A percentile compares a stretch with the other conserved stretches of the same genome.
Evolutionary conservation across 2,113 vertebrate genomes (phyloP).

Genomic region (Laterallus jamaicensis): DNA sequence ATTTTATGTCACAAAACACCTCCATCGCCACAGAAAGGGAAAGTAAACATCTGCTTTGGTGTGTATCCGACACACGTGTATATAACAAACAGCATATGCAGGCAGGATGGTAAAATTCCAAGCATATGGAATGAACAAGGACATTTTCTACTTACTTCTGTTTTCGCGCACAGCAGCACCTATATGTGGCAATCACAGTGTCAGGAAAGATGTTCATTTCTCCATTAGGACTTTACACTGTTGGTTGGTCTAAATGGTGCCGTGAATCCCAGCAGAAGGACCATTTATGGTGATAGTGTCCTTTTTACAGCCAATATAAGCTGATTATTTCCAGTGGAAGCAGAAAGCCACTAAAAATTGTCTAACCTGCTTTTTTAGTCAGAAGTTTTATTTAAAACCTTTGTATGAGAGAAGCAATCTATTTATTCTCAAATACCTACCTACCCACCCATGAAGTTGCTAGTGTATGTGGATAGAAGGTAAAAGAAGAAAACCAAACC

Average conservation of each 20-base stretch:
- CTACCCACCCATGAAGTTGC: not conserved
- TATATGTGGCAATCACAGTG: slow-evolving; percentile 43
- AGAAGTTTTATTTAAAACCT: slow-evolving; percentile 24
- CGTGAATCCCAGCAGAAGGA: slow-evolving; percentile 51
- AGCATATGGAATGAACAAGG: slow-evolving; percentile 1
- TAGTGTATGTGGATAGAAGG: not conserved
- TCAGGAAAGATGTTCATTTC: slow-evolving; percentile 57
- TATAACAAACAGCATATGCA: not conserved
- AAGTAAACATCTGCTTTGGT: not conserved
- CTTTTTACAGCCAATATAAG: slow-evolving; percentile 56
- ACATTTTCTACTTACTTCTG: slow-evolving; percentile 28
- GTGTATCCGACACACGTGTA: not conserved
- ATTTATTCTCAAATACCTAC: slow-evolving; percentile 40
- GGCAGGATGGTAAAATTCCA: not conserved
- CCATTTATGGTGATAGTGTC: slow-evolving; percentile 48
- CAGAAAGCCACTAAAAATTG: slow-evolving; percentile 49
- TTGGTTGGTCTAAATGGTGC: slow-evolving; percentile 47
- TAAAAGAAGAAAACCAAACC: slow-evolving; percentile 30
- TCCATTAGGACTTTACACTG: slow-evolving; percentile 44
- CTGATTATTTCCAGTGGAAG: slow-evolving; percentile 32
- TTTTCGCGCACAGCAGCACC: slow-evolving; percentile 42
- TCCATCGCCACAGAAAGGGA: not conserved
- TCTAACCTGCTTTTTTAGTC: slow-evolving; percentile 39
- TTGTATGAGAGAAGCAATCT: slow-evolving; percentile 23
- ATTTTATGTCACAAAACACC: not conserved